A percentile compares a stretch with the other conserved stretches of the same genome.
These are phyloP conservation scores for Vesta saturnalis DNA, from an alignment of 2,888 invertebrate genomes.

Conservation along the genomic window DNA sequence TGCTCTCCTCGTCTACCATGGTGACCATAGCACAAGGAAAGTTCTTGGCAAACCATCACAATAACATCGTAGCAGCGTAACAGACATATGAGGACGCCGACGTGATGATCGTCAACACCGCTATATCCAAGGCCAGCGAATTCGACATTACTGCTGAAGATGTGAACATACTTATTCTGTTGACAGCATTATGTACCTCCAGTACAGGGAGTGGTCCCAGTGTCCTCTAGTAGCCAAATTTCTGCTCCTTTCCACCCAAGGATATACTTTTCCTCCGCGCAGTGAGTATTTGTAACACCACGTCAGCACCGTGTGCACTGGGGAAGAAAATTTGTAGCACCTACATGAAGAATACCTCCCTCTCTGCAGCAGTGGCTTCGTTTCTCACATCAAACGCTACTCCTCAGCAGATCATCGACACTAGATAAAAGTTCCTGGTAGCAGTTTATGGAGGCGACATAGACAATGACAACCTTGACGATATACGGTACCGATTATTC, in stretches of 20 bases:
- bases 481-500: background rate
- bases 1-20: background rate
- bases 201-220: background rate
- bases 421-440: background rate
- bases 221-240: background rate
- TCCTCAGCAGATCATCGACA: background rate
- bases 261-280: slow-evolving; percentile 6
- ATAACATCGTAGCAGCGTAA: too few relatives aligned
- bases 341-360: background rate
- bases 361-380: background rate
- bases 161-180: background rate
- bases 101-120: background rate
- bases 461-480: background rate
- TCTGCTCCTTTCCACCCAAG: background rate
- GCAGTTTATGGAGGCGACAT: background rate
- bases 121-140: background rate
- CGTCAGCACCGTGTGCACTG: background rate
- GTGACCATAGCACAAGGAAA: background rate
- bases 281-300: too few relatives aligned
- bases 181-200: background rate
- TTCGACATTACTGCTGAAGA: background rate
- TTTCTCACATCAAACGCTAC: background rate
- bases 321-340: background rate
- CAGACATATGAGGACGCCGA: slow-evolving; percentile 7
- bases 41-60: background rate